Evolutionary conservation across 2,113 vertebrate species (phyloP), one percentile per base, ranked within the genome.

Genomic region (Megalops atlanticus): DNA sequence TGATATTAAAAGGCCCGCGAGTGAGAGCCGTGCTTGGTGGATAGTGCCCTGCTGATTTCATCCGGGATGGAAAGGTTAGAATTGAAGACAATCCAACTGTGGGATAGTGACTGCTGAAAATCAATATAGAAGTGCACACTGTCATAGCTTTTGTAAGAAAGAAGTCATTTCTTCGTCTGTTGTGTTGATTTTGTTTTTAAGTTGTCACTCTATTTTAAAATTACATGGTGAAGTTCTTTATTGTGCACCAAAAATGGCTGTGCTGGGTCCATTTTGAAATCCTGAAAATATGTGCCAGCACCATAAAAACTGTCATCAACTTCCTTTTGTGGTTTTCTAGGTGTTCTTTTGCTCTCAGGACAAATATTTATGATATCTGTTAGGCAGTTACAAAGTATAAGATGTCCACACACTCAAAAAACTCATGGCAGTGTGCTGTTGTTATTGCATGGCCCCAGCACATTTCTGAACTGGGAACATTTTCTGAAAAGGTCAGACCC

Each of bases 351-450:
- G 82, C 87, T 87, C 87, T 90, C 85, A 84, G 87, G 84, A 85
- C 85, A 85, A 84, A 86, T 89, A 87, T 89, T 87, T 87, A 86
- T 87, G 88, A 88, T 88, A 88, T 90, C 87, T 88, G 86, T 84
- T 78, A 83, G 88, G 87, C 84, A 84, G 87, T 85, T 89, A 87
- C 90, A 89, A 87, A 85, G 89, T 89, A 92, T 90, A 89, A 92
- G 88, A 91, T 91, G 92, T 90, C 90, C 83, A 92, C 92, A 90
- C 87, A 77, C 84, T 86, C 85, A 73, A 36, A 52, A 54, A 54
- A 54, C 90, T 81, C 88, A 91, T 86, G 87, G 86, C 86, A 87
- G 40, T 4, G 70, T 76, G 39, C 70, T 71, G 3, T 35, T 45
- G 64, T 85, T 85, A 90, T 88, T 88, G 86, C 80, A 84, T 47